Evolutionary conservation across 2,797 vertebrate genomes (phyloP), one percentile per base, ranked within the genome.

Genomic region (Pipistrellus pipistrellus): DNA sequence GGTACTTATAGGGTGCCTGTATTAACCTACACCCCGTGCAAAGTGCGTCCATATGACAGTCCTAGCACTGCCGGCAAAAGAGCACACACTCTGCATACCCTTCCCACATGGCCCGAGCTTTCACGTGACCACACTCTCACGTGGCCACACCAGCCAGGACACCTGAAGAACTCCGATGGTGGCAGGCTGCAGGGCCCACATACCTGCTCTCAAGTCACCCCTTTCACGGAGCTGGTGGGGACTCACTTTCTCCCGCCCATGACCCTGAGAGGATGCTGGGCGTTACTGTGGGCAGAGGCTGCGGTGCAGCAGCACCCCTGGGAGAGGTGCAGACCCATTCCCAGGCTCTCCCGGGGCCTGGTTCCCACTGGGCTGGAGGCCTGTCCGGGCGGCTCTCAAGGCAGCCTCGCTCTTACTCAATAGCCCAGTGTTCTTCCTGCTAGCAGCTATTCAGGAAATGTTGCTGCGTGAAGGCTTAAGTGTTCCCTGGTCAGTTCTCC

Each of bases 401-500:
- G 32, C 75, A 80, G 27, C 0, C 3, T 41, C 38, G 32, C 55
- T 38, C 57, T 85, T 44, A 53, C 72, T 53, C 30, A 87, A n/a
- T 0, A 88, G 75, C 48, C 75, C 55, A 66, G 5, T 20, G 20
- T 14, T 72, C 68, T 81, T 57, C 53, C 83, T 59, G 38, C 12
- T 77, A 86, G 62, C 14, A 21, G 8, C 35, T 83, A 55, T 46
- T 88, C 20, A 30, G 30, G 13, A 90, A 78, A 82, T n/a, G 32
- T 35, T 59, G 30, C 64, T 18, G 69, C 46, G 71, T 32, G 32
- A 84, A 93, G 25, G 62, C 35, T 53, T 73, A 82, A 41, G 14
- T 85, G 64, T 46, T 66, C 62, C 69, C 15, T 21, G 66, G 9
- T 75, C 77, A 85, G 20, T 57, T 88, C 64, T 83, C 66, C 91